Evolutionary conservation across 2,797 vertebrate species (phyloP).

Genomic region (Acrocephalus scirpaceus): DNA sequence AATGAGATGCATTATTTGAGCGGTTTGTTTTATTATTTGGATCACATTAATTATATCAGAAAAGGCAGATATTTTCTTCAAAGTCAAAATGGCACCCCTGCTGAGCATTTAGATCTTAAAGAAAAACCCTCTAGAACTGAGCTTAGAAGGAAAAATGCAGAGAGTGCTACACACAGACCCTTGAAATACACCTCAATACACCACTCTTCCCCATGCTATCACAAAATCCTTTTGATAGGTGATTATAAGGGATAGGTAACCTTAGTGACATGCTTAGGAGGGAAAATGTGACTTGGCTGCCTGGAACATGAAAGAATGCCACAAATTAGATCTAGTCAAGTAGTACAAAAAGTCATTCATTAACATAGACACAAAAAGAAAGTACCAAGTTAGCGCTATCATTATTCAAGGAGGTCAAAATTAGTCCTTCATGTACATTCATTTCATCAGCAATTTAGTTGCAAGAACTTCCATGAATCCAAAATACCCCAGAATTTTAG

Average conservation of each 20-base stretch:
- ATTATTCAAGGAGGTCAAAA: constrained; percentile 57
- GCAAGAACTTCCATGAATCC: neutral
- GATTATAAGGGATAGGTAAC: constrained; percentile 24
- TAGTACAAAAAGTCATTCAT: constrained; percentile 42
- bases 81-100: neutral
- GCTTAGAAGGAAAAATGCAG: neutral
- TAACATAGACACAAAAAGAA: constrained; percentile 25
- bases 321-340: constrained; percentile 48
- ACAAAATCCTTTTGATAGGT: neutral
- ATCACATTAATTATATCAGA: neutral
- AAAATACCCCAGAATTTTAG: neutral
- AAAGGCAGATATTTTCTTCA: neutral
- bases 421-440: constrained; percentile 49
- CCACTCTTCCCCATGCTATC: neutral
- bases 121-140: neutral
- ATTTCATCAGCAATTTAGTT: constrained; percentile 47
- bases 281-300: constrained; percentile 19
- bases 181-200: neutral
- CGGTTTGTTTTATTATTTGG: neutral
- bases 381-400: neutral
- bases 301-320: constrained; percentile 22
- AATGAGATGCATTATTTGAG: neutral
- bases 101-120: neutral
- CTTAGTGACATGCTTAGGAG: neutral
- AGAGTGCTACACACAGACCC: neutral